Conservation (phyloP, 1,140 invertebrate genomes). For the Caenorhabditis inopinata region DNA sequence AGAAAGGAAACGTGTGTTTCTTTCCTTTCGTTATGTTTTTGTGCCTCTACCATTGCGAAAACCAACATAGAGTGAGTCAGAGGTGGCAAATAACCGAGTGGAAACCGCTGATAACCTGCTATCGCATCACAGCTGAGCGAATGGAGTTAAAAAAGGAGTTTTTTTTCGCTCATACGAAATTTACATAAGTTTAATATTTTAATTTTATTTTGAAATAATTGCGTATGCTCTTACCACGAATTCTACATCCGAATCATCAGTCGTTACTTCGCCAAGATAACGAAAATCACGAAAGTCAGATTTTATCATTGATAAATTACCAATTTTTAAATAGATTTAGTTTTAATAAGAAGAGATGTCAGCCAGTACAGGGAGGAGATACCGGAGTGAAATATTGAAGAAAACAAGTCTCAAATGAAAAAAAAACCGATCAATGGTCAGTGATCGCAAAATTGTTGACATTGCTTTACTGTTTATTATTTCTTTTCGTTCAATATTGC, state of each 20-base stretch:
- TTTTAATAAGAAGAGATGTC: not conserved
- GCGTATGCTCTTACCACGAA: conserved; percentile 11
- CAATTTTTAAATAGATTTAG: not conserved
- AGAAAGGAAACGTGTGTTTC: not conserved
- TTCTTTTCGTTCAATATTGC: not conserved
- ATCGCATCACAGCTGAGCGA: not conserved
- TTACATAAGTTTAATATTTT: not conserved
- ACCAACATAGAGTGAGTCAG: conserved; percentile 28
- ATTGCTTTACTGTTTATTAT: not conserved
- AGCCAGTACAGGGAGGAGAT: not conserved
- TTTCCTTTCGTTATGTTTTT: not conserved
- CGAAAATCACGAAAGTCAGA: not conserved
- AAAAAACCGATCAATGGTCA: conserved; percentile 27
- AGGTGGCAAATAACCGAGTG: conserved; percentile 15
- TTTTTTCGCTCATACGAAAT: not conserved
- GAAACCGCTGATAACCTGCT: conserved; percentile 15
- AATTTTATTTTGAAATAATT: not conserved
- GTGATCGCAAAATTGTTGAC: not conserved
- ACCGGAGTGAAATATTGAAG: not conserved
- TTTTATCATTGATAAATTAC: not conserved
- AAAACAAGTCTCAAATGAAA: conserved; percentile 22
- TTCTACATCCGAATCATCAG: not conserved
- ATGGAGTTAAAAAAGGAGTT: not conserved
- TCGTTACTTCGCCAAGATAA: not conserved
- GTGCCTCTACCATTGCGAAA: not conserved